Evolutionary conservation across 2,113 vertebrate species (phyloP).

Genomic region (Burhinus bistriatus): DNA sequence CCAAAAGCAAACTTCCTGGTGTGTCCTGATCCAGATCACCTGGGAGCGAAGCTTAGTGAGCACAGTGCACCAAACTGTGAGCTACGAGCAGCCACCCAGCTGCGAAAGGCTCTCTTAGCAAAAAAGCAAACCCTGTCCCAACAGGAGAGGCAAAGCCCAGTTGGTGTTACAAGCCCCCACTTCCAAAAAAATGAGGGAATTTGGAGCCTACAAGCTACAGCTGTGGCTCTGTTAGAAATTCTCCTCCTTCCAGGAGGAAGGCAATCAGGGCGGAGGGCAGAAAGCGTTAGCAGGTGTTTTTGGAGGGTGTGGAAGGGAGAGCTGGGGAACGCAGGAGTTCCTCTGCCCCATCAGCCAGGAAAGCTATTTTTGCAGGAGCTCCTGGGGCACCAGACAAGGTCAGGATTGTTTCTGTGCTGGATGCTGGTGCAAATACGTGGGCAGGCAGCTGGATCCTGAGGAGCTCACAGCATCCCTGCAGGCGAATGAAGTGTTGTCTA

Average conservation of each 20-base stretch:
- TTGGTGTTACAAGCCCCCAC: background rate
- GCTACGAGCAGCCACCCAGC: background rate
- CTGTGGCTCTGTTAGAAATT: background rate
- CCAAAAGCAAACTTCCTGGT: constrained; percentile 72
- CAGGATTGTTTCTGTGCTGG: background rate
- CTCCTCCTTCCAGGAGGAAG: background rate
- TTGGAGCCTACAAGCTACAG: background rate
- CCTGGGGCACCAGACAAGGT: background rate
- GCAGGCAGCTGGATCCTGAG: background rate
- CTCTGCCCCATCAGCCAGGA: background rate
- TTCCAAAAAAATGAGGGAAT: background rate
- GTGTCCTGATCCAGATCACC: constrained; percentile 53
- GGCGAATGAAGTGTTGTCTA: accelerated
- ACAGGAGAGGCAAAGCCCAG: background rate
- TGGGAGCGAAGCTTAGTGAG: constrained; percentile 5
- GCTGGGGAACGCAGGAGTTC: background rate
- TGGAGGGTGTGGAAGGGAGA: background rate
- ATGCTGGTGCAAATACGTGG: background rate
- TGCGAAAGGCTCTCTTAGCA: constrained; percentile 11
- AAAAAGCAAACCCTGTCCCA: constrained; percentile 28
- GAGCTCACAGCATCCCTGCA: background rate
- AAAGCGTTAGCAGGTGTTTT: background rate
- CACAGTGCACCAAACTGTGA: constrained; percentile 1
- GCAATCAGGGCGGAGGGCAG: background rate
- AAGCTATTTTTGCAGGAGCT: background rate